Base-by-base conservation (phyloP, 2,113 vertebrate species). In the Platycercus adscitus region DNA sequence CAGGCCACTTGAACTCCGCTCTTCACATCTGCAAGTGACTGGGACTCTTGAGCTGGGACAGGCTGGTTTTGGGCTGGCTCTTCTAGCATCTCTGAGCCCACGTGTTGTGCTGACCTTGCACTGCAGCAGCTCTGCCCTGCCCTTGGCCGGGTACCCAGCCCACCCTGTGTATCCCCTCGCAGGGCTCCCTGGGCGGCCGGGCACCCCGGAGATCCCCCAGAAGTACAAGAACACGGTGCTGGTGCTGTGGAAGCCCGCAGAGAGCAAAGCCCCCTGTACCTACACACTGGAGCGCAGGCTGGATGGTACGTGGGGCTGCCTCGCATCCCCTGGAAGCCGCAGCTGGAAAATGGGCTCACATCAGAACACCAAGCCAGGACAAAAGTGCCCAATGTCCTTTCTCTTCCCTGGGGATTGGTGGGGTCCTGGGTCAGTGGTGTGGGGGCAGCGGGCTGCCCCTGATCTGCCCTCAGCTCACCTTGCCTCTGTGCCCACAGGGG, bases 191-290 rank as follows among this genome's bases (percentile, higher is more conserved):
- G 99, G 99, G 83, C 98, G 98, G 63, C 99, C 99, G 2, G 98
- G 99, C 20, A 99, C 99, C 11, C 99, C 99, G 0, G 99, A 99
- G 97, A 98, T 99, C 81, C 99, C 99, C 50, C 99, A 99, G 96
- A 99, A 98, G 94, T 99, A 99, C 96, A 99, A 98, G 95, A 99
- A 99, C 97, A 99, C 99, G 0, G 99, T 99, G 3, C 95, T 99
- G 97, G 99, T 99, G 61, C 90, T 99, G 44, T 99, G 99, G 99
- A 99, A 99, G 86, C 99, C 99, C 0, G 98, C 99, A 2, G 99
- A 99, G 76, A 98, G 98, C 37, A 97, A 97, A 93, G 99, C 99
- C 7, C 99, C 99, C 5, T 99, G 99, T 96, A 99, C 99, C 3
- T 99, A 99, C 96, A 99, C 98, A 0, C 95, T 99, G 98, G 99